Percentiles rank a stretch among this genome's conserved stretches.
These are phyloP conservation scores for Cryptotis parvus DNA, from an alignment of 2,113 vertebrate genomes.

Conservation along the genomic window DNA sequence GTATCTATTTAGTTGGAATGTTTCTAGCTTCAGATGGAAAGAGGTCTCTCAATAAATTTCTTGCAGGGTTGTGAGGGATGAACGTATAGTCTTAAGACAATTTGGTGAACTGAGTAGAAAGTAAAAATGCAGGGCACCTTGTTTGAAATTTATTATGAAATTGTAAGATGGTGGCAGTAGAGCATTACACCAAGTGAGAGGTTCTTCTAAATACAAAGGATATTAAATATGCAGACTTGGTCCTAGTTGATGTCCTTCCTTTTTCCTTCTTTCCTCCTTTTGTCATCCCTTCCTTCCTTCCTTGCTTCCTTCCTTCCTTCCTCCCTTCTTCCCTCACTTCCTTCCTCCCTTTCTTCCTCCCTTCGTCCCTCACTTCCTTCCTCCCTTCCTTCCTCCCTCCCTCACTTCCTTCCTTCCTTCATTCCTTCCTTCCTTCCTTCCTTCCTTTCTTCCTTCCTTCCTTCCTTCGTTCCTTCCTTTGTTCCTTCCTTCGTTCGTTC, in stretches of 20 bases:
- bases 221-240: background rate
- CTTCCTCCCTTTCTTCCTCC: too few species aligned
- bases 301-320: background rate
- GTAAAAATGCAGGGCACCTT: background rate
- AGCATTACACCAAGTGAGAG: background rate
- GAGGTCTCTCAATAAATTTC: constrained; percentile 20
- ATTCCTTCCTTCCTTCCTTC: background rate
- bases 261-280: background rate
- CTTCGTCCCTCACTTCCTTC: too few species aligned
- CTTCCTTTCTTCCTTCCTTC: background rate
- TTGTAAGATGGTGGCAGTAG: background rate
- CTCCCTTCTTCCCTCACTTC: background rate
- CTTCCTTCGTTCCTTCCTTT: too few species aligned
- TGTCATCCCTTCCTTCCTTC: background rate
- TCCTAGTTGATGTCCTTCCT: too few species aligned
- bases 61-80: constrained; percentile 2
- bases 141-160: constrained; percentile 34
- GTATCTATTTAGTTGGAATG: constrained; percentile 65
- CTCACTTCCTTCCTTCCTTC: background rate
- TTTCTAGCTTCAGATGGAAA: constrained; percentile 53
- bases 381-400: background rate
- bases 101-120: background rate
- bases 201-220: fast-evolving
- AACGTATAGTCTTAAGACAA: background rate
- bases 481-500: too few species aligned